These are phyloP conservation scores for Hippocampus abdominalis DNA, from an alignment of 2,113 vertebrate genomes.

Conservation along the genomic window DNA sequence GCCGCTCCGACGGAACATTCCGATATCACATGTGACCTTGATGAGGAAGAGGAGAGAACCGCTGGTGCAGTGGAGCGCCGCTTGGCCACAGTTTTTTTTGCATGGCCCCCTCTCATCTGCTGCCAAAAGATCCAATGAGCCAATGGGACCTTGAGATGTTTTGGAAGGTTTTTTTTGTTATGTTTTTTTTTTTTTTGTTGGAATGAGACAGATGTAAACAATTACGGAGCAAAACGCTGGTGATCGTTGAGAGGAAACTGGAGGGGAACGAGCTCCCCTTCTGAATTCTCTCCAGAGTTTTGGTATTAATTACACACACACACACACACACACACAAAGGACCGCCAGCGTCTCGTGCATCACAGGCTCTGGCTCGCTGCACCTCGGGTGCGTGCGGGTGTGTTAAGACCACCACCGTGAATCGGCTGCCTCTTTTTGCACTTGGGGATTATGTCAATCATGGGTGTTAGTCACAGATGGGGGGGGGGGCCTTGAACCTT, in stretches of 20 bases:
- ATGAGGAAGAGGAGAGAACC: conserved; percentile 29
- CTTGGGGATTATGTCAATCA: conserved; percentile 30
- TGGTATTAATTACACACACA: conserved; percentile 30
- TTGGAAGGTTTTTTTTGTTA: conserved; percentile 21
- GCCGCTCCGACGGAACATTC: conserved; percentile 4
- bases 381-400: neutral
- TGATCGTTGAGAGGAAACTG: conserved; percentile 44
- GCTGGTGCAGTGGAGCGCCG: conserved; percentile 36
- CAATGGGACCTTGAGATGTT: conserved; percentile 52
- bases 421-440: conserved; percentile 22
- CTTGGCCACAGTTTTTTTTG: conserved; percentile 46
- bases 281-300: conserved; percentile 29
- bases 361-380: conserved; percentile 1
- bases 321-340: neutral
- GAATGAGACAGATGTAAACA: conserved; percentile 69
- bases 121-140: conserved; percentile 63
- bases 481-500: neutral
- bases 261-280: conserved; percentile 37
- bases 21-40: conserved; percentile 46
- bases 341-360: neutral
- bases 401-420: conserved; percentile 12
- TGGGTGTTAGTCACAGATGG: neutral
- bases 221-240: conserved; percentile 62
- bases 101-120: conserved; percentile 51
- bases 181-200: conserved; percentile 55